phyloP scores from a whole-genome alignment of 2,113 vertebrate species.

The Panurus biarmicus region DNA sequence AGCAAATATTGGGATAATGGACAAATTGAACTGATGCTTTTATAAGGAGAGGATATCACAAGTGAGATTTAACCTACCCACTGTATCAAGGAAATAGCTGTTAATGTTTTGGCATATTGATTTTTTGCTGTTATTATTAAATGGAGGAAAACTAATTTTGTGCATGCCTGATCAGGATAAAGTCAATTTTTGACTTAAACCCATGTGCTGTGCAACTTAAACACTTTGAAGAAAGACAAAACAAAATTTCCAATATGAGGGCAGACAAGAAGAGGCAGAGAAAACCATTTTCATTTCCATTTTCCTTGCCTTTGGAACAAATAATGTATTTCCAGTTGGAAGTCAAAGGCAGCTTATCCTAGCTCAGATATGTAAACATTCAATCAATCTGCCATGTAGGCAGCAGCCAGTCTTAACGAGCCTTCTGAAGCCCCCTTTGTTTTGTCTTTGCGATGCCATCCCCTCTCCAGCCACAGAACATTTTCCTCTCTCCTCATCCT shows the following conservation, averaged over 20 bases:
- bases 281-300: background rate
- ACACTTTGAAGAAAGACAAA: background rate
- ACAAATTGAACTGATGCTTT: background rate
- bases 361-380: background rate
- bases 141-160: background rate
- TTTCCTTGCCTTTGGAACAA: background rate
- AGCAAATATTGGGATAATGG: background rate
- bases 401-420: background rate
- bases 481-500: background rate
- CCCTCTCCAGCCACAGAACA: background rate
- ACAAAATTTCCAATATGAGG: background rate
- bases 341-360: background rate
- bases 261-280: background rate
- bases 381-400: fast-evolving
- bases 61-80: background rate
- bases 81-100: background rate
- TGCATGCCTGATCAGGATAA: background rate
- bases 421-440: background rate
- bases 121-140: background rate
- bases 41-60: background rate
- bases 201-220: background rate
- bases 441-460: background rate
- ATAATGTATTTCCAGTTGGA: background rate
- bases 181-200: background rate
- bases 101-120: background rate